These are phyloP conservation scores for Ommatoiulus sabulosus DNA, from an alignment of 2,888 invertebrate species.

Conservation along the genomic window DNA sequence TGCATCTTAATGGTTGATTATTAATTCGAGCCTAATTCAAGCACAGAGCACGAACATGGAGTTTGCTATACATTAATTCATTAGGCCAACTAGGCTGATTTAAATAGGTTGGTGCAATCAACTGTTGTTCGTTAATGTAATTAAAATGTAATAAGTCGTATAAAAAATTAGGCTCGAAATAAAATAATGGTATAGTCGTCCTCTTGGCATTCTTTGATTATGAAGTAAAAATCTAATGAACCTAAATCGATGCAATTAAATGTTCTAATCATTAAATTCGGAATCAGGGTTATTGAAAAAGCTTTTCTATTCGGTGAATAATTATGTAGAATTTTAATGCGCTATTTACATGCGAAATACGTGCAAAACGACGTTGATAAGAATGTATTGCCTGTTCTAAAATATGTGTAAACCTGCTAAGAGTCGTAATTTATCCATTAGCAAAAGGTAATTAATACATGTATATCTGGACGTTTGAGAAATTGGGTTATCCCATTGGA, in stretches of 20 bases:
- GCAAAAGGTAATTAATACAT: not conserved
- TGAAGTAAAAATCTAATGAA: not conserved
- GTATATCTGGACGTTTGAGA: not conserved
- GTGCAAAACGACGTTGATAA: not conserved
- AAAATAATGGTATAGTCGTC: not conserved
- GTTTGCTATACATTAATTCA: too few relatives aligned
- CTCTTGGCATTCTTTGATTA: not conserved
- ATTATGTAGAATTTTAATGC: not conserved
- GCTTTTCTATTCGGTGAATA: not conserved
- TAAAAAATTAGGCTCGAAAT: too few relatives aligned
- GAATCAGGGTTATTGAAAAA: not conserved
- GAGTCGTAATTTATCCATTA: conserved; percentile 25
- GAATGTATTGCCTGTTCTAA: not conserved
- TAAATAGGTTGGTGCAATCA: too few relatives aligned
- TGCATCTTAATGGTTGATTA: too few relatives aligned
- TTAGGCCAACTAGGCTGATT: too few relatives aligned
- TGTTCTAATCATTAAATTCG: not conserved
- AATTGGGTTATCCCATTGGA: not conserved
- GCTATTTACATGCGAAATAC: not conserved
- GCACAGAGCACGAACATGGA: too few relatives aligned
- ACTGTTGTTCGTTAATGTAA: too few relatives aligned
- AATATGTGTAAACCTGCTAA: conserved; percentile 2
- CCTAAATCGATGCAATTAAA: not conserved
- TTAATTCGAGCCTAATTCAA: too few relatives aligned
- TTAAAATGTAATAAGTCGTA: too few relatives aligned